These are phyloP conservation scores for Neolamprologus brichardi DNA, from an alignment of 2,113 vertebrate species.

Conservation along the genomic window DNA sequence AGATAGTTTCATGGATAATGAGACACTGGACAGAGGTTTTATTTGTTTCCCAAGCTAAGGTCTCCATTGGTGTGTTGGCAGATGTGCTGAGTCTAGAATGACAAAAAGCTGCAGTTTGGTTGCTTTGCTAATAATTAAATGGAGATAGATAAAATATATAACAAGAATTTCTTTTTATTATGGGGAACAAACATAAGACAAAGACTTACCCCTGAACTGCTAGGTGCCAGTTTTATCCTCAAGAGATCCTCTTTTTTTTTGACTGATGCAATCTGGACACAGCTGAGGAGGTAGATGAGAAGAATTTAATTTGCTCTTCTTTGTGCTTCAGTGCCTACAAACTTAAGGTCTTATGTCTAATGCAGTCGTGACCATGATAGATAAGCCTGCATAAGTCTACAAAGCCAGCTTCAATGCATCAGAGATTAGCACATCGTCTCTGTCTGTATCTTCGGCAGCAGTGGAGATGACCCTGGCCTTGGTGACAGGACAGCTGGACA, in stretches of 20 bases:
- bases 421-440: constrained; percentile 58
- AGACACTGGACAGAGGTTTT: constrained; percentile 66
- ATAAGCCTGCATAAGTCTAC: constrained; percentile 59
- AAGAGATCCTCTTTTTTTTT: not conserved
- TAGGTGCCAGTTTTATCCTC: constrained; percentile 16
- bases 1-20: constrained; percentile 71
- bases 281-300: constrained; percentile 62
- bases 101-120: constrained; percentile 11
- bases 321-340: constrained; percentile 47
- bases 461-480: constrained; percentile 52
- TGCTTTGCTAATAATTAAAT: constrained; percentile 19
- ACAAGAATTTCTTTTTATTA: not conserved
- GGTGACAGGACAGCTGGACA: constrained; percentile 59
- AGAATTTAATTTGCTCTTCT: constrained; percentile 63
- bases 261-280: constrained; percentile 56
- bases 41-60: constrained; percentile 64
- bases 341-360: constrained; percentile 59
- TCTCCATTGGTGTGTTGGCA: constrained; percentile 64
- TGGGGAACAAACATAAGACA: not conserved
- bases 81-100: constrained; percentile 16
- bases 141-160: not conserved
- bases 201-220: constrained; percentile 14
- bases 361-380: constrained; percentile 59
- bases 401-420: constrained; percentile 63
- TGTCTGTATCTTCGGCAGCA: constrained; percentile 8